Evolutionary conservation across 2,113 vertebrate species (phyloP), one percentile per base, ranked within the genome.

Genomic region (Ibidorhyncha struthersii): DNA sequence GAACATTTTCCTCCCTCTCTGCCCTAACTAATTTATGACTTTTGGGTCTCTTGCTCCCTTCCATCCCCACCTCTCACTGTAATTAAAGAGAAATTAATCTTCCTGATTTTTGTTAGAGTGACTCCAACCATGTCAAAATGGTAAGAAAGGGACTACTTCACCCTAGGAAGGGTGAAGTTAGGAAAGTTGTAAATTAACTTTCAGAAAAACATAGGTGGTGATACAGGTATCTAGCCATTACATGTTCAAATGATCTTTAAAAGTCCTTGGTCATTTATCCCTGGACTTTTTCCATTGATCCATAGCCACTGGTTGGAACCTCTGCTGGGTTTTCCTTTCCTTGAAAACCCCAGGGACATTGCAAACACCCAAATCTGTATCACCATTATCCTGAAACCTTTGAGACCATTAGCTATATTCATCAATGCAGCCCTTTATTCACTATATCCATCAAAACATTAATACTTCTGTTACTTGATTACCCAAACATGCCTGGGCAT

Each of bases 11-110:
- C 96, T 97, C 85, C 82, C 95, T 96, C 95, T 93, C 94, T 97
- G 89, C 93, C 77, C 80, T 84, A 74, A 95, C 94, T 95, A 98
- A 98, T 98, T 98, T 97, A 98, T 89, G 86, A 84, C 93, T 98
- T 97, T 97, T 43, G 65, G 59, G 76, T 86, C 62, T 94, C 96
- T 85, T 95, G 53, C 82, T 95, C 91, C 96, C 92, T 94, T 92
- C 47, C n/a, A 81, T 78, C 71, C 55, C 79, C 53, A 91, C 70
- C 79, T 97, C 71, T 85, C 93, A 83, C 78, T 94, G 85, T 92
- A 83, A 96, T 81, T 82, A 85, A 90, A 86, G 72, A 91, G 38
- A 89, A 71, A 53, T 26, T 66, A 84, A 76, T 79, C 82, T 61
- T 81, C 82, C 56, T 77, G n/a, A 16, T 32, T 82, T 78, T 65